These are phyloP conservation scores for Rhinogobio ventralis DNA, from an alignment of 2,797 vertebrate species.

Conservation along the genomic window DNA sequence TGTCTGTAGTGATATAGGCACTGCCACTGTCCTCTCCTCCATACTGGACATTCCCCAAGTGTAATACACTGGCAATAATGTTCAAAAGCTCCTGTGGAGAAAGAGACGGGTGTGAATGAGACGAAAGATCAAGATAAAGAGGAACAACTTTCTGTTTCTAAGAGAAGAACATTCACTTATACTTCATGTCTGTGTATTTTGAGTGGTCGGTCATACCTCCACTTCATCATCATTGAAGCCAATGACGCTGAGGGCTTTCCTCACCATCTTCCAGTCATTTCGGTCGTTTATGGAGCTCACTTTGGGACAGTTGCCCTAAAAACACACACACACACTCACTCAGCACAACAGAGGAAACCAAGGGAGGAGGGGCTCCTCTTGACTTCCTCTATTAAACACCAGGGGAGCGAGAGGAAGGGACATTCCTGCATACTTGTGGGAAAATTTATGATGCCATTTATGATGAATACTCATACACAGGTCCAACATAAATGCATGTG, in stretches of 20 bases:
- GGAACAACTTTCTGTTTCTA: neutral
- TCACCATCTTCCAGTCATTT: conserved; percentile 94
- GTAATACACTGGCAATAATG: conserved; percentile 93
- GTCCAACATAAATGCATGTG: conserved; percentile 10
- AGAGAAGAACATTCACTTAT: neutral
- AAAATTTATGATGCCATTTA: neutral
- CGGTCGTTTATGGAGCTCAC: conserved; percentile 98
- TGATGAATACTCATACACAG: neutral
- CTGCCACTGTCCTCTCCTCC: conserved; percentile 86
- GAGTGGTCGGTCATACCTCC: conserved; percentile 81
- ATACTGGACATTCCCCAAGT: conserved; percentile 94
- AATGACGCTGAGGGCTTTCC: conserved; percentile 89
- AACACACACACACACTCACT: conserved; percentile 27
- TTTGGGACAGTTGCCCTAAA: conserved; percentile 96
- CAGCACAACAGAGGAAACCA: conserved; percentile 53
- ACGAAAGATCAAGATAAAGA: neutral
- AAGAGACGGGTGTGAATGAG: neutral
- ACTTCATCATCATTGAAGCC: conserved; percentile 91
- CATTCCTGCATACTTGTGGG: conserved; percentile 34
- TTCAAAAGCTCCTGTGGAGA: conserved; percentile 88
- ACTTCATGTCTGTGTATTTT: neutral
- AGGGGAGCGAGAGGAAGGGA: conserved; percentile 38
- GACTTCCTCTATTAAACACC: conserved; percentile 59
- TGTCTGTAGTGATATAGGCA: conserved; percentile 90
- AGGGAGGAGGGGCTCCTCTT: conserved; percentile 35